A percentile compares a stretch with the other conserved stretches of the same genome.
Evolutionary conservation across 2,888 invertebrate species (phyloP).

Genomic region (Eulithis prunata): DNA sequence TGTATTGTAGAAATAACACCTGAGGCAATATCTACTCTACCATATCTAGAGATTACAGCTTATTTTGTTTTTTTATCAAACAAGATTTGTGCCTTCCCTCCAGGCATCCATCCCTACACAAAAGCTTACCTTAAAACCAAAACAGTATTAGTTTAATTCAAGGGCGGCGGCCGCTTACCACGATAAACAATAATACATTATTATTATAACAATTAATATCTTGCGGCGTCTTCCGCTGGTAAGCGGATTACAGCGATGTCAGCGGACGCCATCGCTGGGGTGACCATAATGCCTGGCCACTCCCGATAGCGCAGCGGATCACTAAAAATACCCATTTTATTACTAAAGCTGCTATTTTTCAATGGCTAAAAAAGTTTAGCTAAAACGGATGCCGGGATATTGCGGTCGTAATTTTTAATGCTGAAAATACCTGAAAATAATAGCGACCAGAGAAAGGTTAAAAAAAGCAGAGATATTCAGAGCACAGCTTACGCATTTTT

Average conservation of each 20-base stretch:
- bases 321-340: constrained; percentile 13
- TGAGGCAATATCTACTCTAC: too few species aligned
- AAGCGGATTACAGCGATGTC: constrained; percentile 56
- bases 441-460: too few species aligned
- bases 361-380: background rate
- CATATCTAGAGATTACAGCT: too few species aligned
- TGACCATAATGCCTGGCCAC: constrained; percentile 45
- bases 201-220: constrained; percentile 52
- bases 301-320: constrained; percentile 23
- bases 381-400: background rate
- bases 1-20: too few species aligned
- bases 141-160: background rate
- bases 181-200: constrained; percentile 41
- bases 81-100: too few species aligned
- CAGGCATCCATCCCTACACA: too few species aligned
- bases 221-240: constrained; percentile 48
- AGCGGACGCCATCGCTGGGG: constrained; percentile 41
- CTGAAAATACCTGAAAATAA: too few species aligned
- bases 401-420: background rate
- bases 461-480: too few species aligned
- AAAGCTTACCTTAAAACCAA: background rate
- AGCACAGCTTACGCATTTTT: too few species aligned
- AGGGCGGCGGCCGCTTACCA: constrained; percentile 19
- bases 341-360: constrained; percentile 11
- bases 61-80: too few species aligned